Percentiles rank a stretch among this genome's conserved stretches.
These are phyloP conservation scores for Buphagus erythrorhynchus DNA, from an alignment of 2,797 vertebrate species.

Conservation along the genomic window DNA sequence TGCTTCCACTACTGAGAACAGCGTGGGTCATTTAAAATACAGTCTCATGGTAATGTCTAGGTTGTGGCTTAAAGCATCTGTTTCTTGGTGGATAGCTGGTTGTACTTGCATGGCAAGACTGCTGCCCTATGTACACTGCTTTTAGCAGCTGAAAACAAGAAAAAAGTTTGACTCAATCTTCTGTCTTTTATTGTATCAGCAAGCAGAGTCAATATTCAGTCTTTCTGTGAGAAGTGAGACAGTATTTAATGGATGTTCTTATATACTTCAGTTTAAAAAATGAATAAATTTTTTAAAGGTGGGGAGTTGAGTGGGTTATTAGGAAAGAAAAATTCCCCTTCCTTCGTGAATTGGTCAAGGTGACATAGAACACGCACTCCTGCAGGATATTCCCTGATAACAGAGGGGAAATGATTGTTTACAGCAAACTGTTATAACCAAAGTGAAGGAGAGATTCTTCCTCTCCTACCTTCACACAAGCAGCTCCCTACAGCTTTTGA, in stretches of 20 bases:
- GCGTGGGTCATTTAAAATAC: neutral
- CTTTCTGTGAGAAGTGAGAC: neutral
- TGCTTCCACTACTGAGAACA: neutral
- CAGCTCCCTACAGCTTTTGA: neutral
- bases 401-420: neutral
- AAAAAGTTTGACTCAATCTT: neutral
- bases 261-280: neutral
- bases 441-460: neutral
- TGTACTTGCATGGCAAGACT: neutral
- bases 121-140: neutral
- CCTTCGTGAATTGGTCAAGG: neutral
- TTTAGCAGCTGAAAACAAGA: neutral
- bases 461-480: neutral
- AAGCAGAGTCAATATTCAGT: neutral
- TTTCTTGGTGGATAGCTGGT: neutral
- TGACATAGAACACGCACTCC: constrained; percentile 2
- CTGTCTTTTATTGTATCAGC: neutral
- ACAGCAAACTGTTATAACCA: neutral
- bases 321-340: neutral
- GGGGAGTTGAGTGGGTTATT: neutral
- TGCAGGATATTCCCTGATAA: neutral
- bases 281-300: neutral
- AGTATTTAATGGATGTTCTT: neutral
- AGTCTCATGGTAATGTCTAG: neutral
- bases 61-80: neutral